Base-by-base conservation (phyloP, 2,113 vertebrate species). In the Aleadryas rufinucha region DNA sequence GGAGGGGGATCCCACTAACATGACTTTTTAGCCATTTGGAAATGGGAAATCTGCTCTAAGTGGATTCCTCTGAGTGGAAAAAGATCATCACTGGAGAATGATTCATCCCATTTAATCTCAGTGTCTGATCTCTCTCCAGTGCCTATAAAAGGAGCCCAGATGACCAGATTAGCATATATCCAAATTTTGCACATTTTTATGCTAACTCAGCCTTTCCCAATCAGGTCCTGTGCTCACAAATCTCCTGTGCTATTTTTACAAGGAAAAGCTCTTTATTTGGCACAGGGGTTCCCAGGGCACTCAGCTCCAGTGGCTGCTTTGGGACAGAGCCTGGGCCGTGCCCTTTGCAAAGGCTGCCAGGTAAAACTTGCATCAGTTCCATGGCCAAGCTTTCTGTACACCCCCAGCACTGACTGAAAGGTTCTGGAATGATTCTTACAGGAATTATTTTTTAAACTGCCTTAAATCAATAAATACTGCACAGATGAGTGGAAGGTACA, bases 141-240 rank as follows among this genome's bases (percentile, higher is more conserved):
- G 94, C 74, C 96, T 93, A 95, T 96, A 97, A 97, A 96, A 96
- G 93, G 96, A 95, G 78, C 56, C 93, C 64, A 84, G 79, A 93
- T 94, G 90, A 91, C 82, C 90, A 85, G 95, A 95, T 95, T 81
- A 96, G 39, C 83, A 66, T 64, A 82, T 65, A 77, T 56, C 92
- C 88, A 84, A 66, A 87, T 95, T 74, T 93, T 89, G 79, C 92
- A 84, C 60, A 6, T 92, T 70, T 84, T 47, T 89, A 16, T 75
- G 39, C 89, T 90, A 83, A 90, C 89, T 95, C 92, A 89, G 72
- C 86, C 79, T 92, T 93, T 90, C 81, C 64, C 91, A 31, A 45
- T 33, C 24, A 10, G 60, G 30, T 27, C 68, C 59, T 39, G 61
- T 8, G 12, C n/a, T 88, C 14, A 3, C 89, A 83, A 68, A 86